Base-by-base conservation (phyloP, 2,113 vertebrate species). In the Zosterops pallidus region DNA sequence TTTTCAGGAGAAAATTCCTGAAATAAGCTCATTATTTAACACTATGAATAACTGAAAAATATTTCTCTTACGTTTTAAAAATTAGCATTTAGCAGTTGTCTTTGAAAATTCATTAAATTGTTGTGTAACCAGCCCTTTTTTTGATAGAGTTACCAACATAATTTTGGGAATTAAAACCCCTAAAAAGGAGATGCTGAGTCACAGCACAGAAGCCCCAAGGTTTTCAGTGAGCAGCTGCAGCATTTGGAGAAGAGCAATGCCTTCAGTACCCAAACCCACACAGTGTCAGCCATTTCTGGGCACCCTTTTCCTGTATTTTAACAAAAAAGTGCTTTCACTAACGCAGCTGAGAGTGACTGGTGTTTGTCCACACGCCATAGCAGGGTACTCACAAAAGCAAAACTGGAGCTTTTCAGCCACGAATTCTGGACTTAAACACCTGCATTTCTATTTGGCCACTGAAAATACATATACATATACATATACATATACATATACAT, bases 181-280 rank as follows among this genome's bases (percentile, higher is more conserved):
- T 69, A 52, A 88, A 92, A 65, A 37, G 65, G 64, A 93, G 78
- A 53, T 91, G 84, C 87, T 92, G 95, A 89, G 77, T 91, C 89
- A 89, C 56, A 94, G 70, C 84, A 82, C 76, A 86, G 62, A 76
- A 49, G 53, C 65, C 82, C 67, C 2, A 16, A 90, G 84, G 60
- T 89, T 95, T 94, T 83, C 91, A 89, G 84, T 20, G 74, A 96
- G 79, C 83, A 81, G 69, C 86, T 94, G 93, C 39, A 91, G 87
- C 84, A 74, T 56, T 84, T 93, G 83, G 89, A 95, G 83, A 70
- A 63, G 55, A 86, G 85, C 29, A 44, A 29, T 31, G 64, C 63
- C 63, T 96, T 80, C 76, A 49, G 86, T 69, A 69, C 67, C 59
- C 67, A 65, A 76, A 92, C 82, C 7, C 71, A 69, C 71, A 77